Conservation (phyloP, 2,888 invertebrate genomes). For the Apodemia duryi region DNA sequence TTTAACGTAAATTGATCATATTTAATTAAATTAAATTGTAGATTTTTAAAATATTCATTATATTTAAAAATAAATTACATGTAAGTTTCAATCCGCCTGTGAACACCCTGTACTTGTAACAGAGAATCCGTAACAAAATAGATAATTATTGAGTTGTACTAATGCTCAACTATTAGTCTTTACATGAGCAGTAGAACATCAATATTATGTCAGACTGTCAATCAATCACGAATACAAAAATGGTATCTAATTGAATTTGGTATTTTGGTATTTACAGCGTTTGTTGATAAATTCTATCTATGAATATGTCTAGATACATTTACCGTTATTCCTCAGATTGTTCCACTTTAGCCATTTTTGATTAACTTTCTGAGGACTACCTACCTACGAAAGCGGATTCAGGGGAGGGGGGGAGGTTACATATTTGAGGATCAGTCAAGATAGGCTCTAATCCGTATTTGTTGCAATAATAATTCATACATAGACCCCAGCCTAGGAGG, state of each 20-base stretch:
- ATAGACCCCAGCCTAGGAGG: too few species aligned
- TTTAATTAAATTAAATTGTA: background rate
- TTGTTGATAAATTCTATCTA: background rate
- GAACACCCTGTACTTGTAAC: background rate
- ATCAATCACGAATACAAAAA: constrained; percentile 31
- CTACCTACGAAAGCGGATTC: too few species aligned
- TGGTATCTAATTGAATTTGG: background rate
- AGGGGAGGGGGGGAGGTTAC: too few species aligned
- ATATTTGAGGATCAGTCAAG: too few species aligned
- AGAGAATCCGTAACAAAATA: constrained; percentile 29
- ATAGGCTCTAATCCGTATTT: too few species aligned
- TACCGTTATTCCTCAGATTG: too few species aligned
- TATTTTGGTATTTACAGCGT: too few species aligned
- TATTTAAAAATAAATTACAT: too few species aligned
- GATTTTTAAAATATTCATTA: background rate
- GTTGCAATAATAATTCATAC: too few species aligned
- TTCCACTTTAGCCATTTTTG: too few species aligned
- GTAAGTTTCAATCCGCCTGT: background rate
- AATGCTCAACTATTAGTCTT: constrained; percentile 25
- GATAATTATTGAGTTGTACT: constrained; percentile 29
- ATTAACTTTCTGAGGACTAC: too few species aligned
- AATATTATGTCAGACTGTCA: constrained; percentile 35
- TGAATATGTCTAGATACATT: background rate
- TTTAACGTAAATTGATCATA: background rate
- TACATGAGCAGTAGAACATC: constrained; percentile 25